A percentile compares a stretch with the other conserved stretches of the same genome.
phyloP scores from a whole-genome alignment of 1,140 invertebrate genomes.

The Aleiodes sp. region DNA sequence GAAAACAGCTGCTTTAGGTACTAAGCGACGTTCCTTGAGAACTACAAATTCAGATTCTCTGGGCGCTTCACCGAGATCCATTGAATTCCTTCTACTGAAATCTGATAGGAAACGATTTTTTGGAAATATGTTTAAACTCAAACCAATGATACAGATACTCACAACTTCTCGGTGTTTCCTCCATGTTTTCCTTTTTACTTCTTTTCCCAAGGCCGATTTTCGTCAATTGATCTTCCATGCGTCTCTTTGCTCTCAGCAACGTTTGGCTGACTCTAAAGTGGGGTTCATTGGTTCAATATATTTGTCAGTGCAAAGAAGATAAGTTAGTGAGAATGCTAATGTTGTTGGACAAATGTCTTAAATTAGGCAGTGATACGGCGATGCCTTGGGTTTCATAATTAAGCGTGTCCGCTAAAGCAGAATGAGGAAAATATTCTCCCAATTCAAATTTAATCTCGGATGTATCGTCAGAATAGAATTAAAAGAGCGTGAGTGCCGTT shows the following conservation, averaged over 20 bases:
- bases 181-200: constrained; percentile 86
- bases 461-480: too few relatives aligned
- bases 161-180: constrained; percentile 83
- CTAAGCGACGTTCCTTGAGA: constrained; percentile 83
- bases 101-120: constrained; percentile 66
- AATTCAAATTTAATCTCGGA: too few relatives aligned
- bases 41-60: constrained; percentile 87
- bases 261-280: constrained; percentile 70
- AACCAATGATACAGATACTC: constrained; percentile 53
- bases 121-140: background rate
- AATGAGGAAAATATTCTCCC: too few relatives aligned
- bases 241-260: constrained; percentile 80
- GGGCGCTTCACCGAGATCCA: constrained; percentile 80
- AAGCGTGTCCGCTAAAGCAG: too few relatives aligned
- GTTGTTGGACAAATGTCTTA: too few relatives aligned
- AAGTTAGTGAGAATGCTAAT: too few relatives aligned
- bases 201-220: constrained; percentile 79
- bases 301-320: too few relatives aligned
- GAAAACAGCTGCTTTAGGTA: constrained; percentile 77
- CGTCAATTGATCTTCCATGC: constrained; percentile 86
- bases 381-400: too few relatives aligned
- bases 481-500: too few relatives aligned
- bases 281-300: too few relatives aligned
- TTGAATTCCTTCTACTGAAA: constrained; percentile 83
- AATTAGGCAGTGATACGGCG: too few relatives aligned